These are phyloP conservation scores for Pogonocichla stellata DNA, from an alignment of 2,113 vertebrate species.

Conservation along the genomic window DNA sequence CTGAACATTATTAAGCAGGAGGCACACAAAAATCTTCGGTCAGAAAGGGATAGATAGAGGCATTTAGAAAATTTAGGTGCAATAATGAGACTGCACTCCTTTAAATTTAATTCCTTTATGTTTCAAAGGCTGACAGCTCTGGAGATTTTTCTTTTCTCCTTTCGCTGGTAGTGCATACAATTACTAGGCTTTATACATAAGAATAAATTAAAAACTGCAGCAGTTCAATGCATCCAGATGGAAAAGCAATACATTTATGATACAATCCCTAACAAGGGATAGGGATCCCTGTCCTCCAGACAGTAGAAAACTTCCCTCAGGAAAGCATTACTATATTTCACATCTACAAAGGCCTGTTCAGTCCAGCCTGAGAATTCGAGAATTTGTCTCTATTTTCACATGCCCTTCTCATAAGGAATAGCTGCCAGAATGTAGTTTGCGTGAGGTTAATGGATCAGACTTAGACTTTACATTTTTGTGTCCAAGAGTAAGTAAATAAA, in stretches of 20 bases:
- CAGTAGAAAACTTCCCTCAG: background rate
- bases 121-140: background rate
- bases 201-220: background rate
- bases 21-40: background rate
- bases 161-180: accelerated
- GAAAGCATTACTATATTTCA: background rate
- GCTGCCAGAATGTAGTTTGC: background rate
- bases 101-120: background rate
- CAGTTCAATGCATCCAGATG: background rate
- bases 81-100: background rate
- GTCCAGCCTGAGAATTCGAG: background rate
- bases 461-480: background rate
- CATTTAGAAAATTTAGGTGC: background rate
- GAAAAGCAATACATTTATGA: background rate
- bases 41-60: background rate
- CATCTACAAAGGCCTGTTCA: background rate
- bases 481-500: background rate
- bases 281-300: background rate
- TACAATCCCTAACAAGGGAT: background rate
- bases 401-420: background rate
- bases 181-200: background rate
- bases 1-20: background rate
- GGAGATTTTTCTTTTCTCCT: background rate
- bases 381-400: background rate
- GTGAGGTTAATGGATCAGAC: background rate